Evolutionary conservation across 2,113 vertebrate genomes (phyloP).

Genomic region (Alces alces): DNA sequence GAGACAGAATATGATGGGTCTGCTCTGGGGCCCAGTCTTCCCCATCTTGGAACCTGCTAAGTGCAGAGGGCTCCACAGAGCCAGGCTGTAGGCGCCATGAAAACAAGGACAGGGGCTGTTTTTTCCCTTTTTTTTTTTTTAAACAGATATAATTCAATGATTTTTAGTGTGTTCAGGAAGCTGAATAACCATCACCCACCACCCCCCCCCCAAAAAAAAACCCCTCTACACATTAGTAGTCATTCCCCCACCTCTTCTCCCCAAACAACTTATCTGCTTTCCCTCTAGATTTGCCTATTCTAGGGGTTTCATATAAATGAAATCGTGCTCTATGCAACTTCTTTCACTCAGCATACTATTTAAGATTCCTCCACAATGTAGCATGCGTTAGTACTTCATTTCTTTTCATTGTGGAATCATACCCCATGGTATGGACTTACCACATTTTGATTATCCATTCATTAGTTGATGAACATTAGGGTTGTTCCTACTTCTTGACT

Average conservation of each 20-base stretch:
- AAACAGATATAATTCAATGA: neutral
- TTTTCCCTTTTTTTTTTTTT: neutral
- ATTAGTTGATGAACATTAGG: neutral
- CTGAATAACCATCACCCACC: neutral
- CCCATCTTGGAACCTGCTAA: neutral
- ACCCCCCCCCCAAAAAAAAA: neutral
- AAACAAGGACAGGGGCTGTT: neutral
- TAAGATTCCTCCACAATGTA: neutral
- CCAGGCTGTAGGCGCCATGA: neutral
- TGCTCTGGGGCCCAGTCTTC: neutral
- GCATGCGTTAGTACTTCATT: neutral
- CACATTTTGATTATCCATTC: neutral
- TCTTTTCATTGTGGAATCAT: neutral
- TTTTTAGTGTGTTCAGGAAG: neutral
- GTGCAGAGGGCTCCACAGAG: neutral
- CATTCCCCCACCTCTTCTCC: neutral
- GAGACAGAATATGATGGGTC: neutral
- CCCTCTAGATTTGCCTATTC: neutral
- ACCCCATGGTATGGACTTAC: neutral
- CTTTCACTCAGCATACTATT: neutral
- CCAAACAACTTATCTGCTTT: neutral
- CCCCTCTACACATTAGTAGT: neutral
- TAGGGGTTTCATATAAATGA: neutral
- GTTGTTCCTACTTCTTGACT: neutral
- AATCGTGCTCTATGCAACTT: neutral